These are phyloP conservation scores for Ptychochromis oligacanthus DNA, from an alignment of 2,113 vertebrate genomes.

Conservation along the genomic window DNA sequence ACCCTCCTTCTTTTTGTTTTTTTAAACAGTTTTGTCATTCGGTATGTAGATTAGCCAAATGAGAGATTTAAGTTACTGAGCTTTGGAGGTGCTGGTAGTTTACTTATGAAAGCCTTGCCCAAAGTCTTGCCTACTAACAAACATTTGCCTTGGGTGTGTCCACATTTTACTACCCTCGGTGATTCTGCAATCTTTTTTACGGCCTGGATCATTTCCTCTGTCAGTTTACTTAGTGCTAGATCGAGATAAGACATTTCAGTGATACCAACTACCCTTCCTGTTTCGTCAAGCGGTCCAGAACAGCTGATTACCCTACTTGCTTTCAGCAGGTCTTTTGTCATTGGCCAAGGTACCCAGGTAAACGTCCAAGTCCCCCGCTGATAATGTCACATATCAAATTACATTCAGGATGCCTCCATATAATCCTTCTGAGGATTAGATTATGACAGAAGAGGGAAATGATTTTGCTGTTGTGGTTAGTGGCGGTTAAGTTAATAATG, in stretches of 20 bases:
- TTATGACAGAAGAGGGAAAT: constrained; percentile 32
- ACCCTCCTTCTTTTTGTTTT: background rate
- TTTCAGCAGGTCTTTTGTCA: constrained; percentile 30
- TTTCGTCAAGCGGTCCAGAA: constrained; percentile 21
- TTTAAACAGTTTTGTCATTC: background rate
- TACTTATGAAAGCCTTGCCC: background rate
- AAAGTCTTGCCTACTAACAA: background rate
- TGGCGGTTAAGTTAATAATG: constrained; percentile 12
- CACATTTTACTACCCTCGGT: background rate
- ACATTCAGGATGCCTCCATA: constrained; percentile 34
- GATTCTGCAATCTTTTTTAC: constrained; percentile 30
- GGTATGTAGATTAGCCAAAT: background rate
- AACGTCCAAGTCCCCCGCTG: constrained; percentile 39
- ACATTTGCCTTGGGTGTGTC: constrained; percentile 12
- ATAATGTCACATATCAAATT: constrained; percentile 60
- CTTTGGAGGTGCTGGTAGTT: background rate
- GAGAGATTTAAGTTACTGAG: background rate
- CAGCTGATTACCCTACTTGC: constrained; percentile 42
- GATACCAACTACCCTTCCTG: constrained; percentile 7
- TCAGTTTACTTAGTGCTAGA: constrained; percentile 35
- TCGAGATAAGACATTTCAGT: constrained; percentile 23
- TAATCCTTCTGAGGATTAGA: constrained; percentile 48
- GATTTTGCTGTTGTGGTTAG: constrained; percentile 5
- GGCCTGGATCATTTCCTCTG: constrained; percentile 33
- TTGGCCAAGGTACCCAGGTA: constrained; percentile 30